Conservation (phyloP, 2,797 vertebrate species). For the Hozukius guyotensis region DNA sequence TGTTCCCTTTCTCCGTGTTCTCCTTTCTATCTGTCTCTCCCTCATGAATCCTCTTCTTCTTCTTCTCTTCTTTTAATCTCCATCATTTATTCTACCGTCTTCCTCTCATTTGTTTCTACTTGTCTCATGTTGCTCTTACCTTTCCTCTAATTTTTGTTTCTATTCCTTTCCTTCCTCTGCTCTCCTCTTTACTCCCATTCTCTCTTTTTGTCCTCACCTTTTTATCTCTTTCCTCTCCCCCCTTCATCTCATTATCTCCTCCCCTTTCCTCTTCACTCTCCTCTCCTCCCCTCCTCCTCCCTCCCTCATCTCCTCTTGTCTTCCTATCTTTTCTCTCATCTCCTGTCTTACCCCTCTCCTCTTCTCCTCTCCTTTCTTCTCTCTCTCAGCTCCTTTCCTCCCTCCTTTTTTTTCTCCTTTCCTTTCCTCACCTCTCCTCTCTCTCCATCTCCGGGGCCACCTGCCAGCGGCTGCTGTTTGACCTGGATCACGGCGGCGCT, state of each 20-base stretch:
- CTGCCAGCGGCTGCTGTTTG: background rate
- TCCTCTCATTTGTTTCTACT: background rate
- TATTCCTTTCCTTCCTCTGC: background rate
- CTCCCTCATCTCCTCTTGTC: background rate
- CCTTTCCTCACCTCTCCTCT: background rate
- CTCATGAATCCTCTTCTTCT: background rate
- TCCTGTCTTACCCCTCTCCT: background rate
- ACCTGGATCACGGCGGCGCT: conserved; percentile 8
- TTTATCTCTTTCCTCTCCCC: background rate
- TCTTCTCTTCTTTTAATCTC: background rate
- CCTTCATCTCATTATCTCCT: background rate
- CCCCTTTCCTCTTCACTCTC: no score
- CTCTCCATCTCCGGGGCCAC: background rate
- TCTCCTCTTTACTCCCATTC: background rate
- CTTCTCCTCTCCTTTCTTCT: background rate
- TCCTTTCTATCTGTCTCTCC: background rate
- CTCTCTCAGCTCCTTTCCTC: no score
- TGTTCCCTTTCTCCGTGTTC: accelerated
- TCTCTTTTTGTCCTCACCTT: background rate
- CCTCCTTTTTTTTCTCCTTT: no score
- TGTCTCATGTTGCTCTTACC: background rate
- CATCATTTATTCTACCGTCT: accelerated
- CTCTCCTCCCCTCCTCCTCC: background rate
- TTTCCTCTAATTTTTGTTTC: background rate
- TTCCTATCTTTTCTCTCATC: background rate